Evolutionary conservation across 2,797 vertebrate species (phyloP), one percentile per base, ranked within the genome.

Genomic region (Darevskia nairensis): DNA sequence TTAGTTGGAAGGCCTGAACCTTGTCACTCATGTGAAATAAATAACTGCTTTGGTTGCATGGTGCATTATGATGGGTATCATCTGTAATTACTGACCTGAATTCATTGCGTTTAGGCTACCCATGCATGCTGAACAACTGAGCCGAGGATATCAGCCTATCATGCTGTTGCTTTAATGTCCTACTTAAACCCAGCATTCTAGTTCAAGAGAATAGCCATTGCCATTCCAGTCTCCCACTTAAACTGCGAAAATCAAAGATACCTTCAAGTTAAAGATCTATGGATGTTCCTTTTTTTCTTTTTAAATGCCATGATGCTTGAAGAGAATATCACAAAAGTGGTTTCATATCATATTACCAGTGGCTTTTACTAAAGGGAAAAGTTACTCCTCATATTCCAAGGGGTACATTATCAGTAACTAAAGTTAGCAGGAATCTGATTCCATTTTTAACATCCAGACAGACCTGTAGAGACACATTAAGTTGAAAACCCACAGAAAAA

Each of bases 381-480:
- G 85, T 94, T 92, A 93, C 91, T 95, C 83, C 75, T 91, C 64
- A 68, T 95, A 9, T 95, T 94, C 91, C 55, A 87, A 94, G 85
- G 91, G 94, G 13, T 91, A 69, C 88, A 75, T 94, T 95, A 91
- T 93, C 89, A 77, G 90, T 95, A 94, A 94, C 92, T 93, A 93
- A 94, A 95, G 96, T 95, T 95, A 96, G 92, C 95, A 94, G 95
- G 94, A 95, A 94, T 96, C 93, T 93, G 94, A 92, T 96, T 94
- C 93, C 88, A 88, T 94, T 94, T 96, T 95, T 95, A 93, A 94
- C 90, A 92, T 94, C 93, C 90, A 94, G 95, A 94, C 93, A 91
- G 94, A 95, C 90, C 94, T 96, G 95, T 95, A 96, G 96, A 94
- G 94, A 96, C 85, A 91, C 84, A 95, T 96, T 96, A 96, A 97